A percentile compares a stretch with the other conserved stretches of the same genome.
phyloP scores from a whole-genome alignment of 2,797 vertebrate genomes.

The Moxostoma hubbsi region DNA sequence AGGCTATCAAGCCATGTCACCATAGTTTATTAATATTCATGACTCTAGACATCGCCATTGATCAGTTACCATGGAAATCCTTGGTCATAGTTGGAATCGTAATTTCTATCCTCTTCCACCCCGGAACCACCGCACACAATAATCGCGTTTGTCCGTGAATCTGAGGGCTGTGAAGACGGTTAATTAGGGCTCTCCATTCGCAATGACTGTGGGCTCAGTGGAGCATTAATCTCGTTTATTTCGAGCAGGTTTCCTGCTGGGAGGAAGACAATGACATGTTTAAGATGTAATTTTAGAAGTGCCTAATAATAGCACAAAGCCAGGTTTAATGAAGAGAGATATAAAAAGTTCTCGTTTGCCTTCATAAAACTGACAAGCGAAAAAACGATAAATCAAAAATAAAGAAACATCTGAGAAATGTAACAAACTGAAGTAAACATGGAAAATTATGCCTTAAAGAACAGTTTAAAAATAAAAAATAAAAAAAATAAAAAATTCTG shows the following conservation, averaged over 20 bases:
- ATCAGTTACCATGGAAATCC: no score
- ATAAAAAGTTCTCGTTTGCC: not conserved
- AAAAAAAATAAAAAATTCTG: no score
- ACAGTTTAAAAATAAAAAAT: no score
- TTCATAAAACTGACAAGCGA: not conserved
- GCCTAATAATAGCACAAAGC: constrained; percentile 13
- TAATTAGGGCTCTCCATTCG: constrained; percentile 7
- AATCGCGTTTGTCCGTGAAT: constrained; percentile 1
- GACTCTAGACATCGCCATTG: not conserved
- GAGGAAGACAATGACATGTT: not conserved
- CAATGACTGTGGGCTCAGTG: not conserved
- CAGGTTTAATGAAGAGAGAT: not conserved
- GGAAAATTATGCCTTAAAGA: no score
- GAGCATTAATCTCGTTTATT: constrained; percentile 25
- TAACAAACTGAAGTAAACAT: no score
- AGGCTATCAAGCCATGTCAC: not conserved
- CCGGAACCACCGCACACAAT: not conserved
- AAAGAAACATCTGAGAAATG: no score
- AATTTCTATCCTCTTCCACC: no score
- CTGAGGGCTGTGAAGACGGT: constrained; percentile 1
- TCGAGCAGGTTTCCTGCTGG: constrained; percentile 3
- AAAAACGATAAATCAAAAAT: not conserved
- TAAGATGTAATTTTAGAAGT: constrained; percentile 11
- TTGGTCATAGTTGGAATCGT: no score
- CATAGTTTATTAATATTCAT: constrained; percentile 8